Conservation (phyloP, 1,140 invertebrate species). For the Magallana gigas region DNA sequence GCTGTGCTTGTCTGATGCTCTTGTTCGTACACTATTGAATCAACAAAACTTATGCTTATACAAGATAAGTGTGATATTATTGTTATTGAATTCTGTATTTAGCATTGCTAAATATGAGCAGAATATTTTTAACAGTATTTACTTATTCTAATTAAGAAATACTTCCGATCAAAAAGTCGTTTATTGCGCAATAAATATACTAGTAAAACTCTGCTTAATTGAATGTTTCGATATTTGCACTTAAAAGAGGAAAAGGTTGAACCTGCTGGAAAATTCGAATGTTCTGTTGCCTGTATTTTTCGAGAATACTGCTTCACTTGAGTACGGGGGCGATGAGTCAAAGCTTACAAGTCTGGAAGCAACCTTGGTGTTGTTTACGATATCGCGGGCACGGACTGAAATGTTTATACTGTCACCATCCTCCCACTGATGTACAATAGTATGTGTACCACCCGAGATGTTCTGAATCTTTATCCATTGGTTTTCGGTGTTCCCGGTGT, state of each 20-base stretch:
- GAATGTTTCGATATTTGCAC: too few relatives aligned
- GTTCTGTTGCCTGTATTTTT: conserved; percentile 10
- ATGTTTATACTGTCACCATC: conserved; percentile 22
- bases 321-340: not conserved
- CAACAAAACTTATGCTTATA: not conserved
- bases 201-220: too few relatives aligned
- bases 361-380: not conserved
- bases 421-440: not conserved
- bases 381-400: not conserved
- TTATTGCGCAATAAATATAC: too few relatives aligned
- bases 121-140: too few relatives aligned
- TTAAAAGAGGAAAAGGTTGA: too few relatives aligned
- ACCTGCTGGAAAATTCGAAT: conserved; percentile 13
- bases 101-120: too few relatives aligned
- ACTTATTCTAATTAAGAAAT: too few relatives aligned
- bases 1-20: not conserved
- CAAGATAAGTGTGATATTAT: too few relatives aligned
- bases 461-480: conserved; percentile 8
- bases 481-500: not conserved
- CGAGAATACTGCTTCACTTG: not conserved
- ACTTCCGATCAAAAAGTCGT: too few relatives aligned
- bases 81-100: too few relatives aligned
- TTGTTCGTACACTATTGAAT: not conserved
- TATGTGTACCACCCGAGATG: not conserved
- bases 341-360: not conserved